Conservation (phyloP, 2,888 invertebrate species). For the Anoncus sp. region DNA sequence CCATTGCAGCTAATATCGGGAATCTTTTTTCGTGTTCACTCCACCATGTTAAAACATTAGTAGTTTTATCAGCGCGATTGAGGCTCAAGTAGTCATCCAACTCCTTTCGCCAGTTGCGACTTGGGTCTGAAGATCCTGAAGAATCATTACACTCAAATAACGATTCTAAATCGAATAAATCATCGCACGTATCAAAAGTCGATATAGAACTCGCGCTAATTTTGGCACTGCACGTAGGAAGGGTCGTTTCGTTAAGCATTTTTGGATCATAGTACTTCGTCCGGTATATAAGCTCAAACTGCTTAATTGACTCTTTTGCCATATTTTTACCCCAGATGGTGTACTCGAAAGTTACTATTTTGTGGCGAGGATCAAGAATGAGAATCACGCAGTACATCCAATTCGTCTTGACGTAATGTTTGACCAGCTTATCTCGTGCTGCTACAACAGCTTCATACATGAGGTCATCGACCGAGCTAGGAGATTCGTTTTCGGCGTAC, state of each 20-base stretch:
- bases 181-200: no score
- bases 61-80: background rate
- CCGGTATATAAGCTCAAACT: conserved; percentile 13
- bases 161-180: no score
- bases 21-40: conserved; percentile 25
- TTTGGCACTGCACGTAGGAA: no score
- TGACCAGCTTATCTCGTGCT: background rate
- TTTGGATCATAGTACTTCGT: conserved; percentile 5
- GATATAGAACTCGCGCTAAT: no score
- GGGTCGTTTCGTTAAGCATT: no score
- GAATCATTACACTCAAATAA: no score
- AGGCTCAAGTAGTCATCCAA: no score
- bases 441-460: background rate
- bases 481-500: background rate
- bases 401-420: background rate
- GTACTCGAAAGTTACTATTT: no score
- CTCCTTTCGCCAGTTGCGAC: no score
- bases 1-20: conserved; percentile 35
- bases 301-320: conserved; percentile 8
- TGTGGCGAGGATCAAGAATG: background rate
- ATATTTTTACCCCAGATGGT: conserved; percentile 29
- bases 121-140: no score
- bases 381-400: conserved; percentile 1
- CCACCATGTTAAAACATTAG: conserved; percentile 21
- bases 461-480: no score